Conservation (phyloP, 30 jellyfish, hydroid and myxozoan species). For the Aurelia sp. region DNA sequence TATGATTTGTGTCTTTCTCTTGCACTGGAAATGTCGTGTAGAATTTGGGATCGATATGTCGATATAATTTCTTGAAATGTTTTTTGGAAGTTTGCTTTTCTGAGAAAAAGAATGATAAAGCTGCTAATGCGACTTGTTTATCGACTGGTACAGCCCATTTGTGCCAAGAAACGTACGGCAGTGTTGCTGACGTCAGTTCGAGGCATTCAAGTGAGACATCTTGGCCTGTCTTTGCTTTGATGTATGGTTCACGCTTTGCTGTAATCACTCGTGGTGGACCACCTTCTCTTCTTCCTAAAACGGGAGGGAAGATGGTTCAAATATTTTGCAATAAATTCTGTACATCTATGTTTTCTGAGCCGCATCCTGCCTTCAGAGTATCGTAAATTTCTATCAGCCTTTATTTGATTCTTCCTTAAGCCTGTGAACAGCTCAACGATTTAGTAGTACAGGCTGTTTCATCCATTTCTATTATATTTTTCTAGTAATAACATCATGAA, state of each 20-base stretch:
- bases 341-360: too few species aligned
- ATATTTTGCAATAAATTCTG: too few species aligned
- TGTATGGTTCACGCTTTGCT: constrained; percentile 57
- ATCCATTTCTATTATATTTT: too few species aligned
- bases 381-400: too few species aligned
- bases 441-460: too few species aligned
- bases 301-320: neutral
- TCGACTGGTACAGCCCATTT: constrained; percentile 63
- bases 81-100: constrained; percentile 21
- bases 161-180: constrained; percentile 92
- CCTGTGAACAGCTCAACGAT: too few species aligned
- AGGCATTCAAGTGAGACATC: constrained; percentile 85
- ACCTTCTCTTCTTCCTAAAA: constrained; percentile 76
- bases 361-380: too few species aligned
- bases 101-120: constrained; percentile 16
- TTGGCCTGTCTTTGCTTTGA: constrained; percentile 79
- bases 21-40: constrained; percentile 39
- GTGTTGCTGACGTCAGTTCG: constrained; percentile 79
- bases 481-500: too few species aligned
- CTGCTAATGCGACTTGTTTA: constrained; percentile 40
- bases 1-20: neutral
- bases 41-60: constrained; percentile 49
- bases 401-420: too few species aligned
- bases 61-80: constrained; percentile 17
- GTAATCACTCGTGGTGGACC: constrained; percentile 96